Percentiles rank a stretch among this genome's conserved stretches.
Conservation (phyloP, 2,888 invertebrate species). For the Coleophora flavipennella region DNA sequence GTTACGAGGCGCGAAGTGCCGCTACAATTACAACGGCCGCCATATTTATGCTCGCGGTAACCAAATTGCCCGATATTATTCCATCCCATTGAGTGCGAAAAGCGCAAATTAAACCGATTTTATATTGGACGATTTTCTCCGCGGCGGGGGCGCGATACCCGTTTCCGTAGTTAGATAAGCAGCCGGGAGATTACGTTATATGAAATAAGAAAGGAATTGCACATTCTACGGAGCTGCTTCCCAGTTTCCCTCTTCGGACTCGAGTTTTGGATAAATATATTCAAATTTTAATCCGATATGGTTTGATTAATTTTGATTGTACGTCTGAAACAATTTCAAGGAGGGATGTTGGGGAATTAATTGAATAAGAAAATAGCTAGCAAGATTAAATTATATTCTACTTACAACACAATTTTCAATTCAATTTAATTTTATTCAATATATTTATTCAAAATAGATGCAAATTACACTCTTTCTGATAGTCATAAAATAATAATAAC, state of each 20-base stretch:
- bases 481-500: too few species aligned
- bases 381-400: not conserved
- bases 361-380: conserved; percentile 13
- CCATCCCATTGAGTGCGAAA: conserved; percentile 74
- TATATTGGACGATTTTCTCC: conserved; percentile 71
- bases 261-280: conserved; percentile 45
- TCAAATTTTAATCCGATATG: conserved; percentile 32
- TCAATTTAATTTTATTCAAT: too few species aligned
- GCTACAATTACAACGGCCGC: conserved; percentile 70
- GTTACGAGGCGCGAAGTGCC: conserved; percentile 71
- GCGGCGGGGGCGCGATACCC: conserved; percentile 63
- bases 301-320: too few species aligned
- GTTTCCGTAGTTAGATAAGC: conserved; percentile 67
- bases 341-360: conserved; percentile 21
- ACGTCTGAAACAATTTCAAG: conserved; percentile 31
- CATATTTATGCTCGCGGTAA: conserved; percentile 72
- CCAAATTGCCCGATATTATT: conserved; percentile 74
- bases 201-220: conserved; percentile 70
- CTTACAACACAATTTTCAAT: not conserved
- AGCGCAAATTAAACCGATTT: conserved; percentile 74
- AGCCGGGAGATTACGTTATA: conserved; percentile 68
- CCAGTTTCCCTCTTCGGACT: conserved; percentile 34
- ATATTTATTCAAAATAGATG: too few species aligned
- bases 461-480: too few species aligned
- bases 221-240: conserved; percentile 58